Evolutionary conservation across 2,888 invertebrate genomes (phyloP), one percentile per base, ranked within the genome.

Genomic region (Venusia cambrica): DNA sequence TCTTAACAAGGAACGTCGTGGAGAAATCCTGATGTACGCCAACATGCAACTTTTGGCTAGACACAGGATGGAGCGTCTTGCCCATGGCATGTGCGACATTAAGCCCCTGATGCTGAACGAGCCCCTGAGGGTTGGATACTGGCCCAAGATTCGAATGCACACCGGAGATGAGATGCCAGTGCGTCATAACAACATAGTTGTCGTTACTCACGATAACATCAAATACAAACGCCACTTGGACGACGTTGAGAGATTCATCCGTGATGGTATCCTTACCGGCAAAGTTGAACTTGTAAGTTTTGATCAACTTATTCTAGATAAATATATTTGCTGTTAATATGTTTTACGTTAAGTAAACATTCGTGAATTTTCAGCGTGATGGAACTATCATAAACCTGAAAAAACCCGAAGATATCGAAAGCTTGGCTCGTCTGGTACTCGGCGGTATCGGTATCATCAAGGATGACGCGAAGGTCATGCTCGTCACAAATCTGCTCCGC

Each of bases 31-130:
- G 67, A 88, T 89, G 74, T 90, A 88, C 73, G 89, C 84, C 51
- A 87, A 89, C 69, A 89, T 91, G 65, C 92, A 92, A 63, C 71
- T 93, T 17, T 60, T 92, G 46, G 92, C 92, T 21, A 89, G 91
- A 44, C 73, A 77, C 48, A 70, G 84, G 29, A 57, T 89, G 28
- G 89, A 89, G 54, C 85, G 90, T 14, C 56, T 89, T 4, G 53
- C 75, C 5, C 88, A 85, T 50, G 72, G 70, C 5, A 77, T 89
- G 72, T 88, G 88, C 45, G 78, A 79, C 39, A 70, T 89, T 37
- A 84, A 80, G 48, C 67, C 78, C 38, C 66, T 90, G 28, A 74
- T 71, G 55, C 88, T 85, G 76, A 53, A 83, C 53, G 66, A 69
- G 28, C 71, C 74, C 7, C 59, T 88, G 39, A 71, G 71, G 51